Base-by-base conservation (phyloP, 2,113 vertebrate species). In the Mustela nigripes region DNA sequence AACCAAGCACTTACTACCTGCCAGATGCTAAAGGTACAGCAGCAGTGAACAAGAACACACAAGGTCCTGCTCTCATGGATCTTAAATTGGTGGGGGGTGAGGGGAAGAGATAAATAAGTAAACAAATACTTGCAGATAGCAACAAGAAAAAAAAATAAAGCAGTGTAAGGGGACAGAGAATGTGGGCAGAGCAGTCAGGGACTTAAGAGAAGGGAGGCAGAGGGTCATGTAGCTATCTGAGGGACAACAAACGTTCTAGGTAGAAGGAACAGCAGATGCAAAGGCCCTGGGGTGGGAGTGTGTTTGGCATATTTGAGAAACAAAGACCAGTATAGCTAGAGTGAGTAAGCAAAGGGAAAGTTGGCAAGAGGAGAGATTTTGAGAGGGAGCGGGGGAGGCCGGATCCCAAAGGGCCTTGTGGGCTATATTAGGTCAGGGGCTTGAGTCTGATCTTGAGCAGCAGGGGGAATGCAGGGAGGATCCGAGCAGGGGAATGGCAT, bases 251-350 rank as follows among this genome's bases (percentile, higher is more conserved):
- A 67, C 1, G 2, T 83, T 88, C 86, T 42, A 87, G 56, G 69
- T 42, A 67, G 36, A 79, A 73, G n/a, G 73, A 91, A 84, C 14
- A 45, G 93, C 36, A 67, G 63, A 58, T 11, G 67, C 85, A 96
- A 89, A 97, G 79, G 92, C 58, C 76, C 74, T 84, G 39, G 33
- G 74, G 45, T 28, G 31, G 50, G 0, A 31, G 14, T 53, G 11
- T 48, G 56, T 42, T 45, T 36, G 21, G 31, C 21, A 39, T 1
- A 2, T 90, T 78, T 16, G 28, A 63, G 84, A 93, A 85, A 67
- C 80, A 85, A 92, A 95, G 83, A 48, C 26, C 0, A 7, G 50
- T 15, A 5, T 1, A 21, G 65, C 53, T 56, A 58, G 82, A 74
- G 89, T 26, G 56, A 39, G 2, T 1, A 1, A 81, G 42, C 0